These are phyloP conservation scores for Nephrotoma appendiculata DNA, from an alignment of 2,888 invertebrate species.

Conservation along the genomic window DNA sequence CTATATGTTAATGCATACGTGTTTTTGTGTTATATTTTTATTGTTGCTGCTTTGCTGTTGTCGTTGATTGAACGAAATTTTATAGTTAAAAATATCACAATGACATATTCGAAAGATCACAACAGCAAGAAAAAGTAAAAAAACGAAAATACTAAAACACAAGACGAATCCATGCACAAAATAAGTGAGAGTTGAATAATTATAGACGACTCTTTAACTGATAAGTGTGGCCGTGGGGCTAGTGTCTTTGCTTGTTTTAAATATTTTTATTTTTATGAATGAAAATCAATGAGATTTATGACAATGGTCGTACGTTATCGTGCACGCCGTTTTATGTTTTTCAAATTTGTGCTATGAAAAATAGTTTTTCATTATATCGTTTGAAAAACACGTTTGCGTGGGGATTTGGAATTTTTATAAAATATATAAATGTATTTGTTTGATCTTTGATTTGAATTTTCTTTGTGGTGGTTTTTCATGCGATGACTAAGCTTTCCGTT, in stretches of 20 bases:
- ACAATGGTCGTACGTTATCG: background rate
- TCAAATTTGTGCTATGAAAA: background rate
- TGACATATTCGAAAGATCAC: background rate
- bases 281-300: background rate
- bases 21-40: background rate
- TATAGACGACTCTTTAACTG: background rate
- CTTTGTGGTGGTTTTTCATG: background rate
- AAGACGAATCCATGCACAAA: background rate
- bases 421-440: background rate
- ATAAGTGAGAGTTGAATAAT: background rate
- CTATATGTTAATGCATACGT: background rate
- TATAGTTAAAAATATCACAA: background rate
- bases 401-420: background rate
- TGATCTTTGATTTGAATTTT: background rate
- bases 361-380: background rate
- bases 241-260: background rate
- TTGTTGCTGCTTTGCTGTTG: background rate
- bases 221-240: background rate
- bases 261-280: background rate
- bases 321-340: background rate
- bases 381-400: background rate
- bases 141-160: background rate
- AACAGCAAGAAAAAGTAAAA: background rate
- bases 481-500: background rate
- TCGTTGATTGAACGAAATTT: background rate